These are phyloP conservation scores for Zaprionus bogoriensis DNA, from an alignment of 2,888 invertebrate species.

Conservation along the genomic window DNA sequence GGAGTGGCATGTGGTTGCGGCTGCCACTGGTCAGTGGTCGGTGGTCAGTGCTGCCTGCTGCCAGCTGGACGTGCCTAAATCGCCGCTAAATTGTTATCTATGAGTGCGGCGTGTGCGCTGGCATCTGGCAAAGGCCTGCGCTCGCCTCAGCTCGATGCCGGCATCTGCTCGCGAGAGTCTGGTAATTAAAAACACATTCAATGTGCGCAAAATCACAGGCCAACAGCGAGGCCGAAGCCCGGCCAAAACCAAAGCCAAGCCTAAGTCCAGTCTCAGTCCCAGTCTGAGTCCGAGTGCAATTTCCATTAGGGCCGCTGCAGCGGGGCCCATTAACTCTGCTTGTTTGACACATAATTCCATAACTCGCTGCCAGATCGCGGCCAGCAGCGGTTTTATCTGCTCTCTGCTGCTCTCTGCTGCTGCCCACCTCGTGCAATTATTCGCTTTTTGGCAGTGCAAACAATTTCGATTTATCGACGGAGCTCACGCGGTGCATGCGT, in stretches of 20 bases:
- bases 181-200: conserved; percentile 78
- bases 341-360: conserved; percentile 76
- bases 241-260: too few species aligned
- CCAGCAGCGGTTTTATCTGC: conserved; percentile 43
- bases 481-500: conserved; percentile 70
- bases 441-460: conserved; percentile 77
- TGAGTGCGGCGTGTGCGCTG: conserved; percentile 75
- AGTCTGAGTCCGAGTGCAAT: too few species aligned
- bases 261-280: too few species aligned
- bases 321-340: conserved; percentile 70
- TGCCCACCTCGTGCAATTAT: conserved; percentile 73
- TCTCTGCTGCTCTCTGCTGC: conserved; percentile 13
- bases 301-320: conserved; percentile 63
- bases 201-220: conserved; percentile 74
- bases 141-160: conserved; percentile 22
- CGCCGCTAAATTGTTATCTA: conserved; percentile 78
- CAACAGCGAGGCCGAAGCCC: conserved; percentile 19
- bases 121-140: conserved; percentile 55
- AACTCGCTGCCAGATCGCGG: conserved; percentile 58
- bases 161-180: conserved; percentile 55
- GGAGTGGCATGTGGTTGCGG: conserved; percentile 9
- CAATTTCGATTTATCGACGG: conserved; percentile 75
- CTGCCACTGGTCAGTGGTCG: conserved; percentile 42
- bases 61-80: conserved; percentile 71
- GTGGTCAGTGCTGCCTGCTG: conserved; percentile 42